These are phyloP conservation scores for Sebastes vulpes DNA, from an alignment of 2,797 vertebrate genomes.

Conservation along the genomic window DNA sequence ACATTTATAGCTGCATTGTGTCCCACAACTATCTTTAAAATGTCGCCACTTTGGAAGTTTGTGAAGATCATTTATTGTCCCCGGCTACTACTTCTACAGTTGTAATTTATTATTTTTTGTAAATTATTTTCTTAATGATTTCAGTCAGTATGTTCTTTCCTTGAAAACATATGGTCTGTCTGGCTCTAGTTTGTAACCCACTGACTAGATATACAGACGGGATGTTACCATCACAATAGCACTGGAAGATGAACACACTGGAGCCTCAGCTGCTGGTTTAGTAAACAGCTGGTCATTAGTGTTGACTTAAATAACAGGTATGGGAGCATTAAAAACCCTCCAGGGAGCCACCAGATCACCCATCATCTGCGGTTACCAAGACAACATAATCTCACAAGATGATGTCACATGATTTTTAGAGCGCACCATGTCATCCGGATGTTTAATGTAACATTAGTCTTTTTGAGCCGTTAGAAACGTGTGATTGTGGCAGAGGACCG, in stretches of 20 bases:
- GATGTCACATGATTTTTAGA: background rate
- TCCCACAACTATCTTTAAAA: background rate
- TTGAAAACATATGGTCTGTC: conserved; percentile 8
- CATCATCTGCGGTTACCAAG: conserved; percentile 48
- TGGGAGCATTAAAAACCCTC: conserved; percentile 29
- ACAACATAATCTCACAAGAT: conserved; percentile 25
- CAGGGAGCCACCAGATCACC: conserved; percentile 17
- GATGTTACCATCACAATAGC: background rate
- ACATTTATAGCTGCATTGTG: background rate
- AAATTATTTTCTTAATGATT: background rate
- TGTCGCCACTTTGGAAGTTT: background rate
- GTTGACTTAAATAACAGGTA: conserved; percentile 53
- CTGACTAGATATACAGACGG: background rate
- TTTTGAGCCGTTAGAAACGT: background rate
- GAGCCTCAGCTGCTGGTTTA: conserved; percentile 50
- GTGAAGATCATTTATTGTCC: background rate
- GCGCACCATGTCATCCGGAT: background rate
- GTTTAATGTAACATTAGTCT: background rate
- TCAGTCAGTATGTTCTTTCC: background rate
- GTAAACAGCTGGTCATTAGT: conserved; percentile 71
- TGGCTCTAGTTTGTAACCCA: conserved; percentile 10
- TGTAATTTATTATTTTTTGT: background rate
- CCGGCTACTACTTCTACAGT: background rate
- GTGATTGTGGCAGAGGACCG: background rate
- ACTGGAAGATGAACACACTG: conserved; percentile 33